A percentile compares a stretch with the other conserved stretches of the same genome.
phyloP scores from a whole-genome alignment of 2,113 vertebrate genomes.

The Ictidomys tridecemlineatus region DNA sequence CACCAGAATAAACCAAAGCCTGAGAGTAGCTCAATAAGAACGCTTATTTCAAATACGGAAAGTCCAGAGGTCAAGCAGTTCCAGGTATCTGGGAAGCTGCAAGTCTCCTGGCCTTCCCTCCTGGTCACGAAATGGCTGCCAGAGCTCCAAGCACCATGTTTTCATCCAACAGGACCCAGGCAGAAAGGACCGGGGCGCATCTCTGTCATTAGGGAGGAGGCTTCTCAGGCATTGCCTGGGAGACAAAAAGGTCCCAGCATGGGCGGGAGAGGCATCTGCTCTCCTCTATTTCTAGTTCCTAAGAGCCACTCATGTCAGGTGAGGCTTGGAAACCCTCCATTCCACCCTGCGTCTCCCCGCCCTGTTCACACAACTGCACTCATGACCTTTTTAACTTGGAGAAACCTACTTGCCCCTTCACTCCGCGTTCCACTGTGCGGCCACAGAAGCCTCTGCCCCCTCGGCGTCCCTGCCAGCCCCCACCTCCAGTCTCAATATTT shows the following conservation, averaged over 20 bases:
- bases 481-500: background rate
- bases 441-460: background rate
- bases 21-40: background rate
- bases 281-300: background rate
- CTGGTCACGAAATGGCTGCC: background rate
- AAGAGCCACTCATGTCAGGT: background rate
- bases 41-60: conserved; percentile 32
- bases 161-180: background rate
- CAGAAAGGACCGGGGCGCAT: background rate
- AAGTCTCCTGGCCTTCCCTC: background rate
- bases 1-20: background rate
- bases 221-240: background rate
- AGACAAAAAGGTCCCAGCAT: too few species aligned
- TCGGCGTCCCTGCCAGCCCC: background rate
- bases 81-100: background rate
- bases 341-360: background rate
- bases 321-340: background rate
- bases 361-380: background rate
- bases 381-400: background rate
- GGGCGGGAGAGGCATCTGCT: background rate
- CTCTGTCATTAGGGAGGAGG: background rate
- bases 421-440: background rate
- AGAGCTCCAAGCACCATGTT: background rate
- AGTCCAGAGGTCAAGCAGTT: background rate
- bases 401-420: background rate